phyloP scores from a whole-genome alignment of 1,140 invertebrate species.

The Penaeus vannamei region DNA sequence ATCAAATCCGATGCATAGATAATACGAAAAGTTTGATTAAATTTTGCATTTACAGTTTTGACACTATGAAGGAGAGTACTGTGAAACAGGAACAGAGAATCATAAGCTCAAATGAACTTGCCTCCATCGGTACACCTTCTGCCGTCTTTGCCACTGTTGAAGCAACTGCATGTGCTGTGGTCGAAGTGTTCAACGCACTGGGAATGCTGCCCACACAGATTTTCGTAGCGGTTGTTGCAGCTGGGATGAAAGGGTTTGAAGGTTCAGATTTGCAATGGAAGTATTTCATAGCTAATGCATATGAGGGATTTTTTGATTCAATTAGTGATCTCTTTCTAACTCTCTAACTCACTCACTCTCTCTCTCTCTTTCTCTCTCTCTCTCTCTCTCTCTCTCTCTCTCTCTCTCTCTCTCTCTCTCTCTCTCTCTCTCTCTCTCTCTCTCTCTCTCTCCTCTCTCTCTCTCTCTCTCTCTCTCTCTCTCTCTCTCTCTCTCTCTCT shows the following conservation, averaged over 20 bases:
- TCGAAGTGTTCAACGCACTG: conserved; percentile 58
- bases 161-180: conserved; percentile 57
- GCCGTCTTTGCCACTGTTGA: conserved; percentile 50
- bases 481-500: conserved; percentile 29
- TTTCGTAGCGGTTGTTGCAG: conserved; percentile 42
- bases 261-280: background rate
- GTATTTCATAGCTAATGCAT: background rate
- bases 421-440: conserved; percentile 5
- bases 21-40: too few relatives aligned
- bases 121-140: conserved; percentile 22
- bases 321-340: background rate
- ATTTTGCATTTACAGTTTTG: too few relatives aligned
- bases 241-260: background rate
- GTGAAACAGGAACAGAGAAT: background rate
- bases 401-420: conserved; percentile 18
- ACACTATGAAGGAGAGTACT: too few relatives aligned
- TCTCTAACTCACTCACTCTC: background rate
- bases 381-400: background rate
- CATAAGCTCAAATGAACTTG: background rate
- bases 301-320: too few relatives aligned
- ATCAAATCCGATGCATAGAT: too few relatives aligned
- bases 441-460: too few relatives aligned
- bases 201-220: conserved; percentile 36
- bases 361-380: conserved; percentile 13
- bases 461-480: conserved; percentile 7